Evolutionary conservation across 1,140 invertebrate genomes (phyloP), one percentile per base, ranked within the genome.

Genomic region (Drosophila varians): DNA sequence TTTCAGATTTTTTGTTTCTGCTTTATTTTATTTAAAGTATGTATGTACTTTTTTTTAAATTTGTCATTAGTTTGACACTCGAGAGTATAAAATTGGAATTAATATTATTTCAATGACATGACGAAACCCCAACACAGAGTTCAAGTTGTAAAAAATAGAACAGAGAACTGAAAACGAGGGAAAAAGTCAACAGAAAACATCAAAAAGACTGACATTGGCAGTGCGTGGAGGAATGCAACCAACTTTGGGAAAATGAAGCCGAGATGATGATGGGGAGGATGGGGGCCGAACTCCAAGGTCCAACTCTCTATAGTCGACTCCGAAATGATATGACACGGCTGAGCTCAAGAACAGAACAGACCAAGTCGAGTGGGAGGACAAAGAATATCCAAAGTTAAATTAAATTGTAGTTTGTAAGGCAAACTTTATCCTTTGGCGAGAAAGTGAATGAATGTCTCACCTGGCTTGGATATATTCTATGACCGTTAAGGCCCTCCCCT

Each of bases 321-420:
- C 45, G 16, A 80, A 71, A 76, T 79, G 77, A 79, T 79, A 79
- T 76, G 77, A 40, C 46, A 66, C 14, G 26, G 46, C 25, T 31
- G 46, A 48, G 26, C 60, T 61, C 28, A 64, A 36, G 46, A 34
- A 25, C 12, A 43, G 53, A 70, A 71, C 21, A 34, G 38, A 21
- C 34, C 31, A 46, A 60, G 64, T 52, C 60, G 74, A 56, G 57
- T 54, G 55, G 72, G 80, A 86, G 76, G 73, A 84, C 79, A 84
- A 84, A 84, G 84, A 89, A 89, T 84, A 89, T 86, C 55, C 79
- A 89, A 89, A 89, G 84, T 89, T 89, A 89, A 89, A 89, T 89
- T 89, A 89, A 89, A 89, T 89, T 89, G 84, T 89, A 89, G 86
- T 89, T 89, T 89, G 73, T 79, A 70, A 87, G 62, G 36, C 71